Evolutionary conservation across 2,888 invertebrate species (phyloP).

Genomic region (Odontothrips loti): DNA sequence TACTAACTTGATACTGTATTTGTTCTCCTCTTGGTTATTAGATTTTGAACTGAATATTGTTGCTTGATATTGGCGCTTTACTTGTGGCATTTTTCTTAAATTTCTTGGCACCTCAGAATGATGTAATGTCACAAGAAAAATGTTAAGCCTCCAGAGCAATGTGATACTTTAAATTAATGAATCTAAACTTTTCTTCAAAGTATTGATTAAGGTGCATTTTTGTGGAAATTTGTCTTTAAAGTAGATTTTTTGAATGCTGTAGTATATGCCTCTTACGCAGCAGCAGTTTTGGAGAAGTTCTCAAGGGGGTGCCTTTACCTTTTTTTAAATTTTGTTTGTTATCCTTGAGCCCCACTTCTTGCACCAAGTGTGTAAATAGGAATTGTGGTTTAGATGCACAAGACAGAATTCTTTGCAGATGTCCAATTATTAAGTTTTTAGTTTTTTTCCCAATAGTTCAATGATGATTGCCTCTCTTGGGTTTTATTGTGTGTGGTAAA

Average conservation of each 20-base stretch:
- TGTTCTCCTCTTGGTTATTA: neutral
- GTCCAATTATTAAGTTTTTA: too few relatives aligned
- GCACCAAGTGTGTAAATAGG: neutral
- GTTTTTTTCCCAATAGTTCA: neutral
- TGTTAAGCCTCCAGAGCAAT: too few relatives aligned
- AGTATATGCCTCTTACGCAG: neutral
- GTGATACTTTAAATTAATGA: neutral
- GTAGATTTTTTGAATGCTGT: constrained; percentile 2
- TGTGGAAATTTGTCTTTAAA: neutral
- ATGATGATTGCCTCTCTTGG: constrained; percentile 33
- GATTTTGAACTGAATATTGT: constrained; percentile 36
- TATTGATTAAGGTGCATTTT: neutral
- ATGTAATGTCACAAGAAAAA: neutral
- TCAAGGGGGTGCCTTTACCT: neutral
- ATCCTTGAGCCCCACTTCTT: neutral
- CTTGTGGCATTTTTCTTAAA: constrained; percentile 37
- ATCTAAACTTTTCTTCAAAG: neutral
- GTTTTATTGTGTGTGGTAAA: constrained; percentile 16
- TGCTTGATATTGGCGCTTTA: constrained; percentile 41
- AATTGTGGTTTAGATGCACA: neutral
- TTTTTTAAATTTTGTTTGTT: neutral
- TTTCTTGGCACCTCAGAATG: neutral
- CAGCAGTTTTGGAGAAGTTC: neutral
- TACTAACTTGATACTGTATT: constrained; percentile 20
- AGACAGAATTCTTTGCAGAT: neutral